Evolutionary conservation across 1,140 invertebrate species (phyloP).

Genomic region (Drosophila asahinai): DNA sequence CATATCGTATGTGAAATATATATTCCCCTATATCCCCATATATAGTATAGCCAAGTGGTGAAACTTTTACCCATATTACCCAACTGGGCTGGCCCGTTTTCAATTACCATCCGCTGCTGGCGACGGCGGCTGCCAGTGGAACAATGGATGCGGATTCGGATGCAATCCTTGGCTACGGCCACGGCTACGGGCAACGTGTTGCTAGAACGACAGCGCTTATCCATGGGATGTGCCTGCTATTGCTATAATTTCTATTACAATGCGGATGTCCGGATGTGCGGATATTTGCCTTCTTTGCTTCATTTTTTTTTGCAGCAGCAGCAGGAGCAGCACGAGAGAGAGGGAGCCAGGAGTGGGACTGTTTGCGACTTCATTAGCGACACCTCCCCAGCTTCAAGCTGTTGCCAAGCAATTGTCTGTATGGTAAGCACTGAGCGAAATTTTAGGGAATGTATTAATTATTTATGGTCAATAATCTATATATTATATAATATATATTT

Average conservation of each 20-base stretch:
- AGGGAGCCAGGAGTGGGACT: slow-evolving; percentile 23
- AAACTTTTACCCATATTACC: not conserved
- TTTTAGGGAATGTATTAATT: not conserved
- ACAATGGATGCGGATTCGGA: slow-evolving; percentile 43
- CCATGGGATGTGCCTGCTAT: slow-evolving; percentile 38
- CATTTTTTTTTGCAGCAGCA: slow-evolving; percentile 50
- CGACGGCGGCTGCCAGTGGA: slow-evolving; percentile 22
- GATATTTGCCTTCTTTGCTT: slow-evolving; percentile 34
- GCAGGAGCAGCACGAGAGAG: not conserved
- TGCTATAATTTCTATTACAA: slow-evolving; percentile 80
- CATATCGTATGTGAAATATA: too few relatives aligned
- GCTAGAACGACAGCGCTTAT: slow-evolving; percentile 65
- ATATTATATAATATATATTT: too few relatives aligned
- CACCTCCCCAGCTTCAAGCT: slow-evolving; percentile 56
- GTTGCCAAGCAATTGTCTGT: slow-evolving; percentile 72
- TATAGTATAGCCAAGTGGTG: too few relatives aligned
- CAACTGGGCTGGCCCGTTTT: slow-evolving; percentile 43
- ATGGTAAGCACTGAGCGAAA: not conserved
- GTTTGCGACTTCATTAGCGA: slow-evolving; percentile 83
- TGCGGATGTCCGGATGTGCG: slow-evolving; percentile 47
- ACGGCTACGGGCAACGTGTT: slow-evolving; percentile 76
- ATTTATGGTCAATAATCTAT: too few relatives aligned
- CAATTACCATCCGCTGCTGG: slow-evolving; percentile 31
- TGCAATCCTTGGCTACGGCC: slow-evolving; percentile 58
- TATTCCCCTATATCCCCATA: too few relatives aligned